Conservation (phyloP, 2,113 vertebrate species). For the Phycodurus eques region DNA sequence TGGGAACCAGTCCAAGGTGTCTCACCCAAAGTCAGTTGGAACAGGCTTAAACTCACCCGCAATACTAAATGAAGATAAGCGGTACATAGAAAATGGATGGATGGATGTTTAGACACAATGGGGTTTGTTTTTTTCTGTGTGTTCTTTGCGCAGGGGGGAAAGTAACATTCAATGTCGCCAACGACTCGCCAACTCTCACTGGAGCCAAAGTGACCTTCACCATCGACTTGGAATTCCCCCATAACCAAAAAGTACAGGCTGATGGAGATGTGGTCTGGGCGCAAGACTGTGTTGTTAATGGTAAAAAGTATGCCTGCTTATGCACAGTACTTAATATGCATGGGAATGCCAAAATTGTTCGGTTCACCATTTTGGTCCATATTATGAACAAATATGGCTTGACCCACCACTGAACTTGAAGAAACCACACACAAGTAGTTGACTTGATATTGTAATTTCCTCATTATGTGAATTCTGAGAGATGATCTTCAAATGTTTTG, state of each 20-base stretch:
- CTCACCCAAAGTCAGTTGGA: no score
- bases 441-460: not conserved
- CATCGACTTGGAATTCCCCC: constrained; percentile 81
- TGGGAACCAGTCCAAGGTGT: not conserved
- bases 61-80: not conserved
- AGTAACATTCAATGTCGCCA: constrained; percentile 80
- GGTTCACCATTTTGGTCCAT: not conserved
- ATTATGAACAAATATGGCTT: not conserved
- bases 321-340: not conserved
- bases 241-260: constrained; percentile 74
- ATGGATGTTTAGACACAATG: not conserved
- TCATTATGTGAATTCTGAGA: not conserved
- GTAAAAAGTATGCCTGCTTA: constrained; percentile 52
- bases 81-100: not conserved
- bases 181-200: constrained; percentile 85
- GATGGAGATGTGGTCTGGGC: constrained; percentile 82
- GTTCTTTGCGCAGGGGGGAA: constrained; percentile 73
- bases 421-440: not conserved
- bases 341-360: not conserved
- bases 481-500: not conserved
- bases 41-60: not conserved
- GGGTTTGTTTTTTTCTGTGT: not conserved
- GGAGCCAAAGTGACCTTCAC: constrained; percentile 84
- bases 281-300: constrained; percentile 76
- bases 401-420: not conserved